These are phyloP conservation scores for Conger conger DNA, from an alignment of 2,113 vertebrate species.

Conservation along the genomic window DNA sequence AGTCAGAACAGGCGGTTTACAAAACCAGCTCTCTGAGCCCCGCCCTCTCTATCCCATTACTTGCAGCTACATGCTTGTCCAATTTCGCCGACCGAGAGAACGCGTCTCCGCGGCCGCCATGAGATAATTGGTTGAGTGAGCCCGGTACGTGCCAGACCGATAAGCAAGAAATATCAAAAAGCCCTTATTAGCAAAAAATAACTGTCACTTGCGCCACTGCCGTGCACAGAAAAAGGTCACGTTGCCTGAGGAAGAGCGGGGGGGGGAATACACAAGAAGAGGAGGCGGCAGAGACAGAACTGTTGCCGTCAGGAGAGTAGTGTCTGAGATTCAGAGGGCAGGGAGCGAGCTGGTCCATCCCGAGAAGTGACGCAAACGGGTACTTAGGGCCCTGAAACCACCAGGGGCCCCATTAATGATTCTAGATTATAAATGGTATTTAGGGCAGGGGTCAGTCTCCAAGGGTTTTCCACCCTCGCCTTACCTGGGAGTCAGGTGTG, in stretches of 20 bases:
- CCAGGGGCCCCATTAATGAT: no score
- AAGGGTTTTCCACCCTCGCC: no score
- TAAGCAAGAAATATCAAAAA: background rate
- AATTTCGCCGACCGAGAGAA: background rate
- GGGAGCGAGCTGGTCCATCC: no score
- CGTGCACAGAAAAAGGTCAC: background rate
- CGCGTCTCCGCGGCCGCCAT: constrained; percentile 22
- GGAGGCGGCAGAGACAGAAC: no score
- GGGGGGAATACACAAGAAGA: background rate
- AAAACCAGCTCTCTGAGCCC: background rate
- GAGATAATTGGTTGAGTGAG: constrained; percentile 37
- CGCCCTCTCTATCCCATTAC: background rate
- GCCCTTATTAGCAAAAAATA: background rate
- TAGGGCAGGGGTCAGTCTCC: no score
- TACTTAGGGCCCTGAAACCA: no score
- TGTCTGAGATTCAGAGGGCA: no score
- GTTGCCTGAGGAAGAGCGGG: background rate
- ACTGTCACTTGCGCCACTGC: background rate
- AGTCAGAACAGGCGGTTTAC: background rate
- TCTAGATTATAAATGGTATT: no score
- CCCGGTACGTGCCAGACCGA: constrained; percentile 26
- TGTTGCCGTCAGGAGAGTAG: no score
- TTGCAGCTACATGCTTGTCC: no score
- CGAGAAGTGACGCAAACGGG: no score
- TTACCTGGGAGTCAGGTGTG: no score